A percentile compares a stretch with the other conserved stretches of the same genome.
These are phyloP conservation scores for Axea sp. DNA, from an alignment of 2,888 invertebrate species.

Conservation along the genomic window DNA sequence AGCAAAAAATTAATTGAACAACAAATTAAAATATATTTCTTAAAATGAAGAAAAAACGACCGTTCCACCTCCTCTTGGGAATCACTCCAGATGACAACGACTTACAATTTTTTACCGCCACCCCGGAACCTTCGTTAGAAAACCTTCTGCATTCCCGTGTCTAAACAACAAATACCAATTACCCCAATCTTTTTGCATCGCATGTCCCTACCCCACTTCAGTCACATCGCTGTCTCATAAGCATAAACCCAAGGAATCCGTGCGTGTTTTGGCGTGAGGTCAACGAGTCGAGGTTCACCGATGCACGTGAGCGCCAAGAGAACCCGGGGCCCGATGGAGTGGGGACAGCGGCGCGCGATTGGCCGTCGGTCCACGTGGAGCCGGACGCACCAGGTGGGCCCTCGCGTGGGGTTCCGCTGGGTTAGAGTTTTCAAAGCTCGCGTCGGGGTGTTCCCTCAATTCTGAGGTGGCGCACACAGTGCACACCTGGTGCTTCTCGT, in stretches of 20 bases:
- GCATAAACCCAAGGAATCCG: conserved; percentile 1
- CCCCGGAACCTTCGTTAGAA: background rate
- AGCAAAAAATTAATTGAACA: background rate
- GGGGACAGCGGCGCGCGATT: conserved; percentile 41
- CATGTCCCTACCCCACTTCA: background rate
- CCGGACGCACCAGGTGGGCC: conserved; percentile 34
- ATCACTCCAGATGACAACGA: too few relatives aligned
- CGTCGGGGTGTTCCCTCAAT: conserved; percentile 46
- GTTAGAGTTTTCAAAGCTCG: conserved; percentile 56
- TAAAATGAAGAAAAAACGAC: too few relatives aligned
- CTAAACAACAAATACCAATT: conserved; percentile 18
- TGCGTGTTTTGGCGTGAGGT: conserved; percentile 42
- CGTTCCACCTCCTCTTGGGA: too few relatives aligned
- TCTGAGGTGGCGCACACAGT: conserved; percentile 53
- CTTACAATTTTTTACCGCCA: too few relatives aligned
- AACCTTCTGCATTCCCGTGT: too few relatives aligned
- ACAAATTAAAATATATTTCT: too few relatives aligned
- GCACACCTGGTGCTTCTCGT: conserved; percentile 46
- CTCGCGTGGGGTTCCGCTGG: conserved; percentile 42
- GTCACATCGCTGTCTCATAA: background rate
- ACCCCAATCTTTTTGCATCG: background rate
- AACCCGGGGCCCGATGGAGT: conserved; percentile 10
- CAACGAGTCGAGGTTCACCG: conserved; percentile 41
- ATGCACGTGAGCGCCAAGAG: conserved; percentile 20
- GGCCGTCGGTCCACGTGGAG: conserved; percentile 61